Conservation (phyloP, 2,113 vertebrate species). For the Dermatemys mawii region DNA sequence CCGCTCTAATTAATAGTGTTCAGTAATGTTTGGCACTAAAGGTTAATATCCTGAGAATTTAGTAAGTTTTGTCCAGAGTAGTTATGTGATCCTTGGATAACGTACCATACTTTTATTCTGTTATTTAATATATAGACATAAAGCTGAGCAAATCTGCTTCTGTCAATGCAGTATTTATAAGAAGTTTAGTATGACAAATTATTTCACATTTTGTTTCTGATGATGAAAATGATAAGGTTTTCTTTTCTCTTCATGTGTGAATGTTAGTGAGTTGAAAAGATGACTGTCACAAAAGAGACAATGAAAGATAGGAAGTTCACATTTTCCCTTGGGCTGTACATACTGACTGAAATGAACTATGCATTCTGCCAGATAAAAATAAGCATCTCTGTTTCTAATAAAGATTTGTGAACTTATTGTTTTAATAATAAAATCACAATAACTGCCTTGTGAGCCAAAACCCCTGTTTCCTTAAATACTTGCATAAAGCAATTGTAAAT, state of each 20-base stretch:
- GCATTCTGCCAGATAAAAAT: background rate
- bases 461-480: background rate
- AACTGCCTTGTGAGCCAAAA: background rate
- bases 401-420: background rate
- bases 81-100: background rate
- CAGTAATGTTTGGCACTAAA: background rate
- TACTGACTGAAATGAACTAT: background rate
- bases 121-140: background rate
- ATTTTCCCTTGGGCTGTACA: background rate
- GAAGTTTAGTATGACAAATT: background rate
- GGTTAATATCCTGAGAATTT: background rate
- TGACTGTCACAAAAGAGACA: background rate
- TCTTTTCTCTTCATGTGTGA: background rate
- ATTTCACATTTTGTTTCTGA: background rate
- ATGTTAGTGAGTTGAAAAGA: background rate
- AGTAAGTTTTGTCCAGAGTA: background rate
- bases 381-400: background rate
- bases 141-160: accelerated
- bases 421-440: background rate
- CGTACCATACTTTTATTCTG: background rate
- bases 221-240: background rate
- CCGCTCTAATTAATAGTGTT: background rate
- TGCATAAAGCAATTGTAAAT: background rate
- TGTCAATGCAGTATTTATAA: background rate
- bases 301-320: background rate